These are phyloP conservation scores for Drosophila tropicalis DNA, from an alignment of 1,140 invertebrate species.

Conservation along the genomic window DNA sequence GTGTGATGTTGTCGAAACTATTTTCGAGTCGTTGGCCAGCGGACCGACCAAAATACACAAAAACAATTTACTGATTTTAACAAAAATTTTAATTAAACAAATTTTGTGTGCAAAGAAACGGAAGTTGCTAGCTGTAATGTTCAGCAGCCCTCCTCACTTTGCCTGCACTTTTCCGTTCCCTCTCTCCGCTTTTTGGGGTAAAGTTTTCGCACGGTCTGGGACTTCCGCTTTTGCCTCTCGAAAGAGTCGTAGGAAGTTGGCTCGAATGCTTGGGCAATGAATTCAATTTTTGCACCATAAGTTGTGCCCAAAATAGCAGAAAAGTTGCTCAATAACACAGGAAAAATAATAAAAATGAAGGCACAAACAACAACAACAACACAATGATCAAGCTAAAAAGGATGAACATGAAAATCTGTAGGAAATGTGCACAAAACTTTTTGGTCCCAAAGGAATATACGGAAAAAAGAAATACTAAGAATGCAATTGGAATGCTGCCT, in stretches of 20 bases:
- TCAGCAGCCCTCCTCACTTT: background rate
- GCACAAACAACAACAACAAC: slow-evolving; percentile 30
- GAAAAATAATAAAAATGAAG: slow-evolving; percentile 62
- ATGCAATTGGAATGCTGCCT: slow-evolving; percentile 6
- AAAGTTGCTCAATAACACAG: slow-evolving; percentile 74
- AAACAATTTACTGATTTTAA: slow-evolving; percentile 80
- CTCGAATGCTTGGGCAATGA: slow-evolving; percentile 53
- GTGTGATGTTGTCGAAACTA: slow-evolving; percentile 44
- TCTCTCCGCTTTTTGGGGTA: slow-evolving; percentile 26
- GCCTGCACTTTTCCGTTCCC: background rate
- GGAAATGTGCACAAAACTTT: slow-evolving; percentile 38
- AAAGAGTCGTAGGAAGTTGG: slow-evolving; percentile 66
- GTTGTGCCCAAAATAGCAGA: slow-evolving; percentile 77
- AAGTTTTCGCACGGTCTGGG: slow-evolving; percentile 71
- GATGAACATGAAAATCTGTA: slow-evolving; percentile 61
- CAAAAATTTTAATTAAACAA: slow-evolving; percentile 82
- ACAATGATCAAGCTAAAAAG: slow-evolving; percentile 14
- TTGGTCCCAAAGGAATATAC: slow-evolving; percentile 31
- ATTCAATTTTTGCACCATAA: slow-evolving; percentile 80
- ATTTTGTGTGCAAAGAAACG: slow-evolving; percentile 68
- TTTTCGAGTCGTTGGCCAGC: slow-evolving; percentile 26
- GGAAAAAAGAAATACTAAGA: background rate
- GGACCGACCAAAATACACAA: slow-evolving; percentile 58
- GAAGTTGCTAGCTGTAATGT: slow-evolving; percentile 63
- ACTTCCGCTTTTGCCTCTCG: slow-evolving; percentile 54